Evolutionary conservation across 2,888 invertebrate genomes (phyloP), one percentile per base, ranked within the genome.

Genomic region (Cheilosia vernalis): DNA sequence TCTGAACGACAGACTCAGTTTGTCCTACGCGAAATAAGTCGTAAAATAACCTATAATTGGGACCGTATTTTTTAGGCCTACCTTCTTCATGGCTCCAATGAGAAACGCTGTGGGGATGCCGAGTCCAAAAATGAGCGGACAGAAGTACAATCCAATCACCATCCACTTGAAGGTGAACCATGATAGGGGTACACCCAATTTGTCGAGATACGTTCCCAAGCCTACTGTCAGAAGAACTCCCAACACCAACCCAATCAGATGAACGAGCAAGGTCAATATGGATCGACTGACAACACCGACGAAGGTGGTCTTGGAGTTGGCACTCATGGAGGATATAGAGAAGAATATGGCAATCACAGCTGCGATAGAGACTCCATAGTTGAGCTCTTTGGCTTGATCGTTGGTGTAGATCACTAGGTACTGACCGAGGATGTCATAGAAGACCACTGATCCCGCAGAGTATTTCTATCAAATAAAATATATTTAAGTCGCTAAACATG

Each of bases 361-460:
- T 0, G 90, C 55, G 0, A 93, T 90, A 0, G 92, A 92, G 0
- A 93, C 67, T 5, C 92, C 40, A 0, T 89, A 89, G 2, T 93
- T 90, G 0, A 92, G 24, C 0, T 91, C 88, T 33, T 92, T 90
- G 0, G 93, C 93, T 0, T 89, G 89, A 0, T 89, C 85, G 73
- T 93, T 91, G 0, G 95, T 93, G 89, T 96, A 96, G 53, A 92
- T 92, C 0, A 97, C 90, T 89, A 96, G 92, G 89, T 95, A 95
- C 67, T 94, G 89, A 19, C 96, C 96, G 74, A 96, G 89, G 73
- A 95, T 93, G 90, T 97, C 97, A 91, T 94, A 96, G 92, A 95
- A 97, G 0, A 97, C 94, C 2, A 94, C 92, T 9, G 91, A 89
- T 27, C 93, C 90, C 13, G 91, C 87, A 0, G 92, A 89, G 21